Evolutionary conservation across 2,113 vertebrate genomes (phyloP), one percentile per base, ranked within the genome.

Genomic region (Rhinopithecus roxellana): DNA sequence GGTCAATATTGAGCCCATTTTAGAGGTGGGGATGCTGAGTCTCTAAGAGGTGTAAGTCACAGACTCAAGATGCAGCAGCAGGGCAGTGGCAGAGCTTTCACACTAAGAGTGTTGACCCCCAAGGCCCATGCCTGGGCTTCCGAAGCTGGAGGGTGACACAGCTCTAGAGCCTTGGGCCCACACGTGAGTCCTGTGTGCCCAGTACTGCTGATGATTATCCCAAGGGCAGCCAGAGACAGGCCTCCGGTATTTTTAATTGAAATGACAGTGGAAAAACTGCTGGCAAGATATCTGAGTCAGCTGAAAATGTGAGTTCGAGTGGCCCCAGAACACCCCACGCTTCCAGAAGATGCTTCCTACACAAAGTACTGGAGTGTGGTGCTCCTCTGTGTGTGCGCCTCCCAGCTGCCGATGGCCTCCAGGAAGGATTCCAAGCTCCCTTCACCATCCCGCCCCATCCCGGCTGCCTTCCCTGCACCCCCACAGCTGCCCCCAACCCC

Each of bases 401-500:
- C 59, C 32, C 6, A 22, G 50, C 17, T 38, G 57, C 85, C 70
- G 5, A 6, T 3, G 38, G 81, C 69, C 69, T 27, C 45, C 17
- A 20, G 74, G 61, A 52, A 67, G 57, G 55, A 57, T 30, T 40
- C 86, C 94, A 81, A 5, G 25, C 7, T 52, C 43, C 72, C 82
- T 59, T 78, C 30, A 18, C 81, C 38, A 20, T 61, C 82, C 38
- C 40, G 74, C 43, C 83, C 25, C 23, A 17, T 1, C 25, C 45
- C 2, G 0, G 0, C 59, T 8, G 7, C 50, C 50, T 45, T 13
- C 6, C 12, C 91, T 1, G 2, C 20, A 6, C 38, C 87, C 64
- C 1, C 61, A 64, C 27, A 7, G 40, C 20, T 3, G 30, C 30
- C 32, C 0, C 11, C 27, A 25, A n/a, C 38, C 52, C 2, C 14